A percentile compares a stretch with the other conserved stretches of the same genome.
Conservation (phyloP, 2,888 invertebrate genomes). For the Megastigmus dorsalis region DNA sequence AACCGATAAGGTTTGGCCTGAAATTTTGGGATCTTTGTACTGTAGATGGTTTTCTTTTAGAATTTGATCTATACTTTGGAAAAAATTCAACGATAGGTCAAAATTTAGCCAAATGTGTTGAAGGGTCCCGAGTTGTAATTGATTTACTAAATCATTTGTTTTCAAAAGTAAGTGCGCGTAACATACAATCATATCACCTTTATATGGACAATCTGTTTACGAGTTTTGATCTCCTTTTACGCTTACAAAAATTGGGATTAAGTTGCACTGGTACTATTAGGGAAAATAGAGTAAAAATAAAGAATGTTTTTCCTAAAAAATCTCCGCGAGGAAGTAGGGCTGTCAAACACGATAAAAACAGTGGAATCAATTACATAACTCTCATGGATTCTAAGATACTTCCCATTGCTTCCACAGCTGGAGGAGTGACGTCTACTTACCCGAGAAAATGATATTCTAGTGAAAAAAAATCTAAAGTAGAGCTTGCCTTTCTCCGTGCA, state of each 20-base stretch:
- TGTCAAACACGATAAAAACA: conserved; percentile 20
- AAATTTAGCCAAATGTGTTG: conserved; percentile 40
- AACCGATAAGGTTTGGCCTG: conserved; percentile 48
- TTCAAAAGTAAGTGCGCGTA: conserved; percentile 31
- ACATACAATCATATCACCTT: conserved; percentile 49
- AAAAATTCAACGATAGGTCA: conserved; percentile 26
- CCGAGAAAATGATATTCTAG: conserved; percentile 3
- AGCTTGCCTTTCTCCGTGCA: conserved; percentile 17
- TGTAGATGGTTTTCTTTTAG: conserved; percentile 49
- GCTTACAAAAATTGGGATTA: conserved; percentile 50
- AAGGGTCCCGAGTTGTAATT: conserved; percentile 51
- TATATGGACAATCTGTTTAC: conserved; percentile 53
- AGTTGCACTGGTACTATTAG: conserved; percentile 9
- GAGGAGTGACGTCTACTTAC: conserved; percentile 3
- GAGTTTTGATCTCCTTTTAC: conserved; percentile 49
- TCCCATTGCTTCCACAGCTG: conserved; percentile 11
- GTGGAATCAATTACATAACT: conserved; percentile 20
- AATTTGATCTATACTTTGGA: conserved; percentile 48
- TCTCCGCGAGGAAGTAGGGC: neutral
- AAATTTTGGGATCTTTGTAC: conserved; percentile 50
- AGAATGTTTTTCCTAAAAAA: conserved; percentile 6
- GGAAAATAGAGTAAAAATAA: neutral
- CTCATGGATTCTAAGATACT: conserved; percentile 12
- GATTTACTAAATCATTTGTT: conserved; percentile 49
- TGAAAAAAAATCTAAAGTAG: conserved; percentile 8